Conservation (phyloP, 2,797 vertebrate species). For the Artibeus jamaicensis region DNA sequence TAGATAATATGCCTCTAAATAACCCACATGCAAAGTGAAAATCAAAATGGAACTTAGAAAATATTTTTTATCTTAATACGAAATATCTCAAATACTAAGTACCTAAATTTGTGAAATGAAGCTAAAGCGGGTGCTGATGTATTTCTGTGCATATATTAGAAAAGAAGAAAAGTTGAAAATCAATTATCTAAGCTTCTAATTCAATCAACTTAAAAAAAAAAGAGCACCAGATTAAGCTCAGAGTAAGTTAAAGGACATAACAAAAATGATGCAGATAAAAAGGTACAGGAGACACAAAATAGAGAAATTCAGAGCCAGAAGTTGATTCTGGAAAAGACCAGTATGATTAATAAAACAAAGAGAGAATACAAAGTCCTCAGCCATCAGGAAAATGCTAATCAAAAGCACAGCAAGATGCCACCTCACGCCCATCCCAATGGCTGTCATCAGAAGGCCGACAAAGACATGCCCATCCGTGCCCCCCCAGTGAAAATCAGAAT, state of each 20-base stretch:
- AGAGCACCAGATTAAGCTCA: background rate
- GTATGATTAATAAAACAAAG: background rate
- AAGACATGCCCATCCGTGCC: accelerated
- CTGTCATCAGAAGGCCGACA: background rate
- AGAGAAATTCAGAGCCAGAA: background rate
- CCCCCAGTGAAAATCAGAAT: no score
- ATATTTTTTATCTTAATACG: background rate
- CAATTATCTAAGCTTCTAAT: background rate
- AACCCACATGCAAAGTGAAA: background rate
- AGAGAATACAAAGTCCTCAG: background rate
- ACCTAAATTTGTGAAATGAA: background rate
- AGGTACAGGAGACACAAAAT: background rate
- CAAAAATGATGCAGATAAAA: background rate
- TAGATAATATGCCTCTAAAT: background rate
- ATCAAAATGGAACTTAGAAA: slow-evolving; percentile 23
- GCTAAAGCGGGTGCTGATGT: background rate
- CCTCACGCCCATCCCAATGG: background rate
- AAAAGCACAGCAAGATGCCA: background rate
- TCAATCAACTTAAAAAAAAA: background rate
- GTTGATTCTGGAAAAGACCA: background rate
- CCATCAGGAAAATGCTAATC: background rate
- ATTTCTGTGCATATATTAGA: background rate
- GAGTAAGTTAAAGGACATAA: background rate
- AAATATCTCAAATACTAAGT: background rate
- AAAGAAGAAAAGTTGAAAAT: slow-evolving; percentile 15